Base-by-base conservation (phyloP, 2,113 vertebrate species). In the Phyllostomus hastatus region DNA sequence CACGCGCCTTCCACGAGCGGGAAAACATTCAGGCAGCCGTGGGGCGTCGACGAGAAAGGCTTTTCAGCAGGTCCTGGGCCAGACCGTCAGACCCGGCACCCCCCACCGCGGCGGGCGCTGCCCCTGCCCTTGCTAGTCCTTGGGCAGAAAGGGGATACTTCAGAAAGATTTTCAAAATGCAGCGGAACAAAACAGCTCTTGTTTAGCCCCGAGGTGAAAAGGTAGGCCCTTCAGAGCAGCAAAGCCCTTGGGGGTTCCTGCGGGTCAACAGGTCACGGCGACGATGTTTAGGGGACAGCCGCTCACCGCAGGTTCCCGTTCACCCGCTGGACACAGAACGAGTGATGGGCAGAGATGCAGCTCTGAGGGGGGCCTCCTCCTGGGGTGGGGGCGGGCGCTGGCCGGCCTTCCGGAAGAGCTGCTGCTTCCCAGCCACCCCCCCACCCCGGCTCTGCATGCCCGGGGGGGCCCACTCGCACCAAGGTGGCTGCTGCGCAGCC, bases 301-400 rank as follows among this genome's bases (percentile, higher is more conserved):
- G 54, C 38, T 70, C 22, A 2, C 57, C 41, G 10, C 28, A 3
- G 19, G 22, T 35, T 61, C 57, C 35, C 22, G 35, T 33, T 52
- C 59, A 50, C 14, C 11, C 15, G n/a, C 46, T 22, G 26, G 10
- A 61, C 33, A 52, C 2, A 0, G n/a, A 33, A 17, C 24, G 10
- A 2, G 7, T 0, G 3, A 2, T 0, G n/a, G 41, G 41, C 3
- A 14, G 50, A 17, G 50, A 43, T 41, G 8, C 1, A 0, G 26
- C 26, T 0, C 0, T 6, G 1, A 46, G 48, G 15, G 2, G 2
- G 0, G 1, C 20, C 33, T 35, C 5, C 22, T 1, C 1, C 35
- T 12, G 7, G 46, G 10, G 59, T 22, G 24, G 10, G 24, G 24
- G 24, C 38, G 16, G 26, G 48, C 10, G 48, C 7, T 17, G 22